Evolutionary conservation across 2,113 vertebrate species (phyloP).

Genomic region (Mus spicilegus): DNA sequence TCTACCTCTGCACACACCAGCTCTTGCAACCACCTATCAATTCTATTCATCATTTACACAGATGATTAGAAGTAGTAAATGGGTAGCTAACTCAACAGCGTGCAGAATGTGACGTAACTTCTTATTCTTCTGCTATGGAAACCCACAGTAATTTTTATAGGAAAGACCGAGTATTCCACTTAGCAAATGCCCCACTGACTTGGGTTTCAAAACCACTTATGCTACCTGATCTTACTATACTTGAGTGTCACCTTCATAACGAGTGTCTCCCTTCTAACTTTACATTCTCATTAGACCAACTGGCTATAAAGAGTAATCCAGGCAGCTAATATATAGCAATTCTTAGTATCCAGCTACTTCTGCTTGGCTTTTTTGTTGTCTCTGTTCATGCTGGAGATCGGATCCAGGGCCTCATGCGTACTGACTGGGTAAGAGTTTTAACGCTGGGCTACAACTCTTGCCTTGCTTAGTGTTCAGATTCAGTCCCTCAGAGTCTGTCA

Average conservation of each 20-base stretch:
- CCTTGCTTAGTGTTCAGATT: slow-evolving; percentile 39
- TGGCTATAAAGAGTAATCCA: slow-evolving; percentile 23
- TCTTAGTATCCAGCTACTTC: slow-evolving; percentile 28
- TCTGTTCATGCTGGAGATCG: background rate
- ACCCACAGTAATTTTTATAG: slow-evolving; percentile 56
- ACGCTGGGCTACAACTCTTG: background rate
- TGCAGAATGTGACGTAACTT: slow-evolving; percentile 58
- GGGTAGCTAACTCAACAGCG: slow-evolving; percentile 56
- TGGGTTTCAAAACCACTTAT: slow-evolving; percentile 60
- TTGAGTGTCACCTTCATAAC: slow-evolving; percentile 55
- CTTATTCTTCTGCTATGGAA: slow-evolving; percentile 28
- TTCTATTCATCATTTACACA: slow-evolving; percentile 16
- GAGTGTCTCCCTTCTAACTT: slow-evolving; percentile 46
- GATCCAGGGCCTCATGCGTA: background rate
- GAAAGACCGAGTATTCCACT: slow-evolving; percentile 57
- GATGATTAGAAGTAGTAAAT: background rate
- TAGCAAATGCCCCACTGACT: slow-evolving; percentile 38
- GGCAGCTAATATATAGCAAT: slow-evolving; percentile 46
- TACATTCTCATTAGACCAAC: slow-evolving; percentile 51
- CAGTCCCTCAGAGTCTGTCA: background rate
- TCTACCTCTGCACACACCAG: slow-evolving; percentile 67
- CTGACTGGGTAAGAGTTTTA: background rate
- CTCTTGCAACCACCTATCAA: slow-evolving; percentile 40
- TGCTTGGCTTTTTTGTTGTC: background rate
- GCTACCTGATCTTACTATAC: slow-evolving; percentile 58